These are phyloP conservation scores for Elephas maximus DNA, from an alignment of 2,113 vertebrate species.

Conservation along the genomic window DNA sequence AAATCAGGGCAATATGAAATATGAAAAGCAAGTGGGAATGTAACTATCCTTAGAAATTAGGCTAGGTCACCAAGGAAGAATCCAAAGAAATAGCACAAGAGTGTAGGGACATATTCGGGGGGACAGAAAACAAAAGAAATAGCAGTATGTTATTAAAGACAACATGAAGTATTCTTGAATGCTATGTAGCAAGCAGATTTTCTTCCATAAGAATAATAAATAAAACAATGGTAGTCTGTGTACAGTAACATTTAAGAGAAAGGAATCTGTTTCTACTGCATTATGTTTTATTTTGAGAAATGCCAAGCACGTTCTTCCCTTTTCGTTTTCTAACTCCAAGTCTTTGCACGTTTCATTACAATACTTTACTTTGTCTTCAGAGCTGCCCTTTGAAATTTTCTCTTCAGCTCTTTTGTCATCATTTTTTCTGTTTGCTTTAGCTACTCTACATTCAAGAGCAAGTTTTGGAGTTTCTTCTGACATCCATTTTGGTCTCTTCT, in stretches of 20 bases:
- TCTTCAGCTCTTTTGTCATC: no score
- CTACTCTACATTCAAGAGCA: no score
- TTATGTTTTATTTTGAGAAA: no score
- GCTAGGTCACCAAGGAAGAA: constrained; percentile 79
- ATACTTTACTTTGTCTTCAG: no score
- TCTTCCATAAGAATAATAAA: background rate
- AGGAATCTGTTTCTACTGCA: background rate
- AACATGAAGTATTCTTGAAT: background rate
- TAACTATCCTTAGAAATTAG: constrained; percentile 78
- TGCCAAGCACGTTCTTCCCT: no score
- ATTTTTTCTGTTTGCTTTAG: no score
- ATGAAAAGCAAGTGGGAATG: constrained; percentile 77
- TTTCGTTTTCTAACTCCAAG: no score
- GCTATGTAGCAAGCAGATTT: background rate
- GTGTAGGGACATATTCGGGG: constrained; percentile 36
- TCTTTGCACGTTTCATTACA: no score
- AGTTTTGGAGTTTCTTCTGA: no score
- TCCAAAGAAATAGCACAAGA: constrained; percentile 68
- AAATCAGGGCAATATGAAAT: constrained; percentile 73
- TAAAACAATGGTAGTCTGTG: background rate
- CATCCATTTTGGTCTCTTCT: no score
- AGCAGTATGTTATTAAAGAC: constrained; percentile 26
- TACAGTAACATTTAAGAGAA: background rate
- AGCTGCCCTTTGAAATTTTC: no score
- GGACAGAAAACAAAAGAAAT: constrained; percentile 46